Base-by-base conservation (phyloP, 2,797 vertebrate species). In the Anomalospiza imberbis region DNA sequence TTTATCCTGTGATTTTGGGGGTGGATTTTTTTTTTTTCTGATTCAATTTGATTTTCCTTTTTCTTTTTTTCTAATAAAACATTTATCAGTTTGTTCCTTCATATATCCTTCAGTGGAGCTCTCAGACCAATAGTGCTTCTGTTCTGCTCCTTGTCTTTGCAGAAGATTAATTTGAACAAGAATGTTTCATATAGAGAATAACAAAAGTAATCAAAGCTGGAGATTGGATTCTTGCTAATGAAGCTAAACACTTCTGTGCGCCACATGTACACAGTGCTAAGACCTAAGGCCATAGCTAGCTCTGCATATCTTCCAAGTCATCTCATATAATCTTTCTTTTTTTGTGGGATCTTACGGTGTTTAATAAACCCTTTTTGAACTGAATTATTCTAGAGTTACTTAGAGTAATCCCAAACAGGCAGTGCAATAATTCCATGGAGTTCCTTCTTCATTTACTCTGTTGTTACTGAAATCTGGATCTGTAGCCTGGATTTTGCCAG, bases 1-100 rank as follows among this genome's bases (percentile, higher is more conserved):
- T 95, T 96, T 90, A 96, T 96, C 88, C 88, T 92, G 67, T 36
- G 34, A 32, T 95, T 97, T 96, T 96, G 5, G 10, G 18, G 17
- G 12, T 48, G 7, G 28, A 5, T 3, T 65, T 84, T 89, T 75
- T 50, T 50, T 53, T 88, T 93, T 74, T 60, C 51, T 31, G 24
- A 65, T 71, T 94, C 42, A 85, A 48, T 87, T 96, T 89, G 76
- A 51, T 68, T 89, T 84, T 86, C 17, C 31, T 22, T 78, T 91
- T 92, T 85, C 12, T 55, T 93, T 92, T 70, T 29, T 19, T 25
- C 80, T 89, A 62, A 96, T 97, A 85, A 91, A 91, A 91, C 92
- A 89, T 92, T 89, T 42, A 93, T 91, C 38, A 57, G 18, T 62
- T 95, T 74, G 14, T 87, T 95, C 45, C 70, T 93, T 93, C 83